Evolutionary conservation across 2,888 invertebrate species (phyloP).

Genomic region (Drosophila subquinaria): DNA sequence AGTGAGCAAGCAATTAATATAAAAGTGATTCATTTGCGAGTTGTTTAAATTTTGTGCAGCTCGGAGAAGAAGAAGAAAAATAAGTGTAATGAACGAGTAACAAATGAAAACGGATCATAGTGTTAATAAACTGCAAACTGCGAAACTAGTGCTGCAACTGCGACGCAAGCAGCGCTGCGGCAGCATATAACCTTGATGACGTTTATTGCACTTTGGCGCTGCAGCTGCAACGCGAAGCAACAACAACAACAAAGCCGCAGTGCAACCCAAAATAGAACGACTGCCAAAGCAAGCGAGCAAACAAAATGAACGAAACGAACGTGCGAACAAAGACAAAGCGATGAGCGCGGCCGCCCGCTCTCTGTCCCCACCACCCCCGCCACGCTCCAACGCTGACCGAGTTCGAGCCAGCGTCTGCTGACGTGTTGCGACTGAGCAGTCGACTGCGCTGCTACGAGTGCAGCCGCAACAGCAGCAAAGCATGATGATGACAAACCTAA

Average conservation of each 20-base stretch:
- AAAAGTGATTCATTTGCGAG: slow-evolving; percentile 51
- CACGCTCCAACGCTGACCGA: slow-evolving; percentile 61
- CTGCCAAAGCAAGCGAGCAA: slow-evolving; percentile 56
- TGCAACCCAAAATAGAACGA: slow-evolving; percentile 77
- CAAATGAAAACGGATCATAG: slow-evolving; percentile 54
- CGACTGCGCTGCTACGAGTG: slow-evolving; percentile 35
- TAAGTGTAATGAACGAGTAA: slow-evolving; percentile 26
- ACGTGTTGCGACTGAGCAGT: slow-evolving; percentile 46
- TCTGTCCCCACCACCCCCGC: slow-evolving; percentile 11
- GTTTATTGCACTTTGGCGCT: slow-evolving; percentile 83
- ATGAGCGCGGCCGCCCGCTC: slow-evolving; percentile 54
- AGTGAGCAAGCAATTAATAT: slow-evolving; percentile 49
- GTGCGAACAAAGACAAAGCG: slow-evolving; percentile 56
- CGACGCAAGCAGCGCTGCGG: slow-evolving; percentile 46
- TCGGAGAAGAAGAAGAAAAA: slow-evolving; percentile 17
- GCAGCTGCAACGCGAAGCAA: slow-evolving; percentile 39
- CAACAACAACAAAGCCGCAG: slow-evolving; percentile 33
- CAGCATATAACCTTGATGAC: slow-evolving; percentile 83
- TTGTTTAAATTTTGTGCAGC: slow-evolving; percentile 26
- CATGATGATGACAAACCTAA: slow-evolving; percentile 48
- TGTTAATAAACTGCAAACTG: slow-evolving; percentile 57
- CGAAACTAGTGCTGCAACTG: slow-evolving; percentile 46
- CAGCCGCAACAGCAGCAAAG: slow-evolving; percentile 21
- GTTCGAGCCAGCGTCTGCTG: slow-evolving; percentile 57
- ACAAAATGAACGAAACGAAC: slow-evolving; percentile 63